Conservation (phyloP, 37 sponge, comb jelly and placozoan species). For the Chondrilla cf. caribensis region DNA sequence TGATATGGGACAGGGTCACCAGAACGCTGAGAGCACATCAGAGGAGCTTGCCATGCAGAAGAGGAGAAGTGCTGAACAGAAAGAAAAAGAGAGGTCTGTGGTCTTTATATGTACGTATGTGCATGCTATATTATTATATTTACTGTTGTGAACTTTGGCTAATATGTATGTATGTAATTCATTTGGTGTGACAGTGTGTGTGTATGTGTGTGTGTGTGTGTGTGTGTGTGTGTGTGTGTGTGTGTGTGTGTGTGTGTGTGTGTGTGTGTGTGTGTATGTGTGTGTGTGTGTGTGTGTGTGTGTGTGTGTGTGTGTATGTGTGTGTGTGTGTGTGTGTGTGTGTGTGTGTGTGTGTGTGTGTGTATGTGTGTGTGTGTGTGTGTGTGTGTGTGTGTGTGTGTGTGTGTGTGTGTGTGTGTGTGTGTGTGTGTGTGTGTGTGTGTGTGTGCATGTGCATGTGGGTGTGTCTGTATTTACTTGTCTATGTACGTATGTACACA, state of each 20-base stretch:
- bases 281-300: background rate
- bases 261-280: background rate
- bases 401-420: background rate
- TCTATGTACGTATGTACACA: background rate
- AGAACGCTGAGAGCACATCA: background rate
- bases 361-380: background rate
- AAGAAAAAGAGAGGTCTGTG: background rate
- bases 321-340: background rate
- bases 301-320: background rate
- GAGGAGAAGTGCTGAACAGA: background rate
- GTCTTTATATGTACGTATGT: background rate
- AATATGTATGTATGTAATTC: too few relatives aligned
- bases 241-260: background rate
- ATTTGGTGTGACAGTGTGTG: too few relatives aligned
- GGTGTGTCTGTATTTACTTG: background rate
- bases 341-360: background rate
- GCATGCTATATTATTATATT: background rate
- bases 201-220: background rate
- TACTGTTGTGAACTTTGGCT: background rate
- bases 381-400: background rate
- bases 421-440: background rate
- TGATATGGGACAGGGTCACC: conserved; percentile 2
- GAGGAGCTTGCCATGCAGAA: background rate
- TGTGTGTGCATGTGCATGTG: background rate
- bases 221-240: background rate